Conservation (phyloP, 1,140 invertebrate species). For the Gonioctena quinquepunctata region DNA sequence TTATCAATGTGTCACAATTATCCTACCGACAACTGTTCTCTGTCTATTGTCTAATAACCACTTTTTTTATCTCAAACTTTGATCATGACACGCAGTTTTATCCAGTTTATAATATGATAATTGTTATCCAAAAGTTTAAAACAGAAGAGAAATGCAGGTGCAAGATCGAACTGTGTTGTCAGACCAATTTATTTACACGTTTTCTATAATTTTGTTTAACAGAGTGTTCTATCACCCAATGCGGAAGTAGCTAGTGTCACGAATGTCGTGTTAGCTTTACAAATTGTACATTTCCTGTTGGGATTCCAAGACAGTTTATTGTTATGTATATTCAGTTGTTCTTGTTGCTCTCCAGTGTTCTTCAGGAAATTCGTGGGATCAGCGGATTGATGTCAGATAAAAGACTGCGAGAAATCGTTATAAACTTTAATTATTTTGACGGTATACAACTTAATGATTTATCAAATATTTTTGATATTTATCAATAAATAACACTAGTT, state of each 20-base stretch:
- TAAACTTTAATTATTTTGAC: too few relatives aligned
- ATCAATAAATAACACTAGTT: too few relatives aligned
- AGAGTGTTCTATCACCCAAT: constrained; percentile 11
- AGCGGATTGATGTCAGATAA: too few relatives aligned
- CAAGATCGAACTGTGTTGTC: neutral
- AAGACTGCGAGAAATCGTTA: too few relatives aligned
- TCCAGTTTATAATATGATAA: constrained; percentile 9
- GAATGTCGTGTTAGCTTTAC: constrained; percentile 35
- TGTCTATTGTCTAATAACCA: neutral
- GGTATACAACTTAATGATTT: too few relatives aligned
- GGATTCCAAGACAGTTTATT: neutral
- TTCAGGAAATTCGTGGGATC: too few relatives aligned
- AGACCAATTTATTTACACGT: constrained; percentile 22
- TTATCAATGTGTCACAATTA: neutral
- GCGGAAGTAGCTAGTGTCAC: constrained; percentile 39
- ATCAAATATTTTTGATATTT: too few relatives aligned
- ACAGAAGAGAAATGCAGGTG: constrained; percentile 12
- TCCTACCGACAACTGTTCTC: neutral
- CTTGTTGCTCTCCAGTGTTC: too few relatives aligned
- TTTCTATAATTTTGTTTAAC: constrained; percentile 26
- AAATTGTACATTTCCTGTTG: constrained; percentile 40
- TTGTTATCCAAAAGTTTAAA: neutral
- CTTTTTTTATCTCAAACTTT: neutral
- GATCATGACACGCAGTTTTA: neutral
- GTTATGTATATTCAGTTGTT: too few relatives aligned